Evolutionary conservation across 1,140 invertebrate genomes (phyloP).

Genomic region (Drosophila santomea): DNA sequence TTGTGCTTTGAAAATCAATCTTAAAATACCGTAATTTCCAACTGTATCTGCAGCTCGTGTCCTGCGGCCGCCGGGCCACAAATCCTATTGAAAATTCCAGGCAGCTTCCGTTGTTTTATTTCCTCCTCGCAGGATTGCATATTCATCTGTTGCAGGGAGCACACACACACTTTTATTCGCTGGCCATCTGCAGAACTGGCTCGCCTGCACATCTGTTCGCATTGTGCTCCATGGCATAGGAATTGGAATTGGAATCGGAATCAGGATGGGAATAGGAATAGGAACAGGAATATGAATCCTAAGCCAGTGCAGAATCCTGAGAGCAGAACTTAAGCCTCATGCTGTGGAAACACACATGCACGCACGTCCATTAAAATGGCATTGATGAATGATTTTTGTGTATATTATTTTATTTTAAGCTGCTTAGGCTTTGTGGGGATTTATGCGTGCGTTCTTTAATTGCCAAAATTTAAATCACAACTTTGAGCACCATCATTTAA

Average conservation of each 20-base stretch:
- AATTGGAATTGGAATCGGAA: neutral
- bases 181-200: slow-evolving; percentile 36
- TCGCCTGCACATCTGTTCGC: slow-evolving; percentile 71
- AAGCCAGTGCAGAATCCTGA: slow-evolving; percentile 34
- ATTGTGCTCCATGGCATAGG: slow-evolving; percentile 44
- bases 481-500: slow-evolving; percentile 39
- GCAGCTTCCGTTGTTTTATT: slow-evolving; percentile 52
- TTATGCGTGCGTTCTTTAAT: slow-evolving; percentile 24
- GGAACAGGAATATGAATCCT: slow-evolving; percentile 13
- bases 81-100: slow-evolving; percentile 56
- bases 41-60: slow-evolving; percentile 2
- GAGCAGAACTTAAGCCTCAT: slow-evolving; percentile 55
- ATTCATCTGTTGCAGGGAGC: slow-evolving; percentile 50
- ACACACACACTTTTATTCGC: slow-evolving; percentile 7
- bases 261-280: neutral
- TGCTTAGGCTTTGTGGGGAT: slow-evolving; percentile 33
- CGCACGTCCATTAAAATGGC: slow-evolving; percentile 23
- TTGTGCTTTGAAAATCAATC: neutral
- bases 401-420: slow-evolving; percentile 44
- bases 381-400: slow-evolving; percentile 41
- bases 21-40: neutral
- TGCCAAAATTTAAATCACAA: slow-evolving; percentile 36
- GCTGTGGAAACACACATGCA: slow-evolving; percentile 19
- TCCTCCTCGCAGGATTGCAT: slow-evolving; percentile 58
- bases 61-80: slow-evolving; percentile 32